Evolutionary conservation across 2,888 invertebrate species (phyloP), one percentile per base, ranked within the genome.

Genomic region (Baccha elongata): DNA sequence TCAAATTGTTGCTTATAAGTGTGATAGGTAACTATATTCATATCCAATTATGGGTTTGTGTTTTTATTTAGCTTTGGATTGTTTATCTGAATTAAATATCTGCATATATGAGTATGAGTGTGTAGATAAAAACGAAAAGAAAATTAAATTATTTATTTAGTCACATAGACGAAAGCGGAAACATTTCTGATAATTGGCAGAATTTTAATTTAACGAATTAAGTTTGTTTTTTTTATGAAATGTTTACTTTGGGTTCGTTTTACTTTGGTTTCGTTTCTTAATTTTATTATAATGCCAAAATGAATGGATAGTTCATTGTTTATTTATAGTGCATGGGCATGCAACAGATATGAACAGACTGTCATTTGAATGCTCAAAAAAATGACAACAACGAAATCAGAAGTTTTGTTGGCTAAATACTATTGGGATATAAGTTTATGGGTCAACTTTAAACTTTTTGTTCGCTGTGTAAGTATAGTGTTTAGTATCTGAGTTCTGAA

Each of bases 141-240:
- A 65, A 67, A 60, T 75, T 60, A 10, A 60, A 81, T 75, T 55
- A 65, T 62, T 73, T 55, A 69, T 81, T 71, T 81, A 71, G 75
- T 75, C 71, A 71, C 53, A 55, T 46, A 65, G 68, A 55, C 37
- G 11, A 74, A 71, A 76, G 65, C 75, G 81, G 81, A 75, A 81
- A 76, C n/a, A 37, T 62, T 74, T 42, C 60, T 71, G 81, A 76
- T 72, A 81, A 76, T n/a, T 67, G 53, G 40, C 60, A 52, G 73
- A 68, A 53, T 46, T 79, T 71, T 62, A 48, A 23, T 50, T 64
- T 6, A 21, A 10, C 32, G 40, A 17, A 4, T 37, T 40, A 2
- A 7, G 5, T 2, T 23, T 48, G 15, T 44, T 67, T 60, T 40
- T 46, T 53, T 52, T 11, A 53, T n/a, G 35, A 53, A 19, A 7